phyloP scores from a whole-genome alignment of 2,113 vertebrate species.

The Hippolais icterina region DNA sequence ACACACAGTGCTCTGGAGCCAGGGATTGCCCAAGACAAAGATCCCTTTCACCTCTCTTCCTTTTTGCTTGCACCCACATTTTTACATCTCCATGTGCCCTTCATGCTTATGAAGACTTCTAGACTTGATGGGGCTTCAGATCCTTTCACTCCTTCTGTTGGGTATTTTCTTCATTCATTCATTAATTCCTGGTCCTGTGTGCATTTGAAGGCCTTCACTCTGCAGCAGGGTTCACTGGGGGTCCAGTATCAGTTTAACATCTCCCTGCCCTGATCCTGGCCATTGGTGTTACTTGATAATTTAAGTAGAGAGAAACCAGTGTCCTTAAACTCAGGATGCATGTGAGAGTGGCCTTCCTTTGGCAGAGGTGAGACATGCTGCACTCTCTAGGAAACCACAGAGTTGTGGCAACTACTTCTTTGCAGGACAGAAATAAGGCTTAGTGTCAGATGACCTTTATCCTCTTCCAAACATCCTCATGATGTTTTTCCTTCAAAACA shows the following conservation, averaged over 20 bases:
- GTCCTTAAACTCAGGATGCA: not conserved
- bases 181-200: not conserved
- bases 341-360: not conserved
- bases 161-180: not conserved
- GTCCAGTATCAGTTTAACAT: not conserved
- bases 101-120: not conserved
- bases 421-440: not conserved
- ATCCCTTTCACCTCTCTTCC: not conserved
- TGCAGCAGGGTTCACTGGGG: not conserved
- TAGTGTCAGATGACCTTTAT: not conserved
- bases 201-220: not conserved
- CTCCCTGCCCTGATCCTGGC: not conserved
- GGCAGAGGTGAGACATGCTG: not conserved
- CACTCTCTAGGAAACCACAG: not conserved
- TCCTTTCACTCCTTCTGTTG: not conserved
- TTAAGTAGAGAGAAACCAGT: not conserved
- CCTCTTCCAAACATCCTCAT: not conserved
- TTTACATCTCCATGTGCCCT: not conserved
- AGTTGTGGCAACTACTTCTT: not conserved
- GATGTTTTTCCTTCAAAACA: not conserved
- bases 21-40: not conserved
- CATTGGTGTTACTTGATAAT: not conserved
- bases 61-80: not conserved
- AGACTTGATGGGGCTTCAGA: not conserved
- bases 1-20: not conserved